A percentile compares a stretch with the other conserved stretches of the same genome.
These are phyloP conservation scores for Polyodon spathula DNA, from an alignment of 2,113 vertebrate species.

Conservation along the genomic window DNA sequence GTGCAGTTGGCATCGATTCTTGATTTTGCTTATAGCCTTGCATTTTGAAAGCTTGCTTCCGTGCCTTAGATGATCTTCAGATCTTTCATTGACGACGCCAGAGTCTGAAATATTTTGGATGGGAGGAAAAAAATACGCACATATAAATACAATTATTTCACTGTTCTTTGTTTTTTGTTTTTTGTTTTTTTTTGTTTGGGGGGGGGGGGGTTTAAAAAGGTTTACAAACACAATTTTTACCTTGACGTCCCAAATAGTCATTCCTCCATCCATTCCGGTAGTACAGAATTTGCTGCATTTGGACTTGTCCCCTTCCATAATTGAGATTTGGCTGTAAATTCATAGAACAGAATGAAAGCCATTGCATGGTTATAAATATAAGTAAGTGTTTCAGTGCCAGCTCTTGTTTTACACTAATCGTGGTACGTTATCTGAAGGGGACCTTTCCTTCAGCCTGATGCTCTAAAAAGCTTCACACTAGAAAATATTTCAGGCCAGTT, in stretches of 20 bases:
- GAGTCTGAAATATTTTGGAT: constrained; percentile 50
- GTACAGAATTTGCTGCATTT: constrained; percentile 89
- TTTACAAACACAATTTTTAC: constrained; percentile 39
- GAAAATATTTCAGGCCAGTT: not conserved
- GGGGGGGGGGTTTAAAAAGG: not conserved
- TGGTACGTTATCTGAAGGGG: too few species aligned
- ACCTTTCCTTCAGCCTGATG: too few species aligned
- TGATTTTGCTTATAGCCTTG: constrained; percentile 13
- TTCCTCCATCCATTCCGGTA: constrained; percentile 92
- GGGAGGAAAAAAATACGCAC: not conserved
- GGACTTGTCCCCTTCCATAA: constrained; percentile 72
- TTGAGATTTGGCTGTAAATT: constrained; percentile 76
- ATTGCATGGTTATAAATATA: too few species aligned
- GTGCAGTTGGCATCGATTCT: constrained; percentile 3
- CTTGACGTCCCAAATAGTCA: constrained; percentile 96
- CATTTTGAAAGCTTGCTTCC: not conserved
- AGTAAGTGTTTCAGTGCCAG: not conserved
- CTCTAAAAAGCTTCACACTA: too few species aligned
- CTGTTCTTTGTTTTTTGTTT: too few species aligned
- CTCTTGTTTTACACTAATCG: not conserved
- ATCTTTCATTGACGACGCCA: constrained; percentile 83
- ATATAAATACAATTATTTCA: not conserved
- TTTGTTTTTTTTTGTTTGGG: not conserved
- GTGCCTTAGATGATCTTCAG: constrained; percentile 77
- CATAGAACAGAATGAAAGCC: not conserved